Evolutionary conservation across 92 coral and sea anemone genomes (phyloP).

Genomic region (Zoanthus sansibaricus): DNA sequence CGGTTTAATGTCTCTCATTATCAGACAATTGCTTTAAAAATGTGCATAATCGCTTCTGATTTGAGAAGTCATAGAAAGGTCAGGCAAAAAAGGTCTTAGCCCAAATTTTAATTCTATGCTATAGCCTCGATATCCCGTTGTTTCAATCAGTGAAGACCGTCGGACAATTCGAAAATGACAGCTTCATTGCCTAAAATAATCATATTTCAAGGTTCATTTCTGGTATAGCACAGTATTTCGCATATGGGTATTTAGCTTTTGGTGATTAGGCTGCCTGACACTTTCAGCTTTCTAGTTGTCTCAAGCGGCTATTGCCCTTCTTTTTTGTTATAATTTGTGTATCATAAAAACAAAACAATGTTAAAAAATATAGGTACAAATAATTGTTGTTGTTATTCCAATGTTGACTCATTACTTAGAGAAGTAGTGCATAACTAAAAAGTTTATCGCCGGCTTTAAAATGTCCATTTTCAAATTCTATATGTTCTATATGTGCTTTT

Average conservation of each 20-base stretch:
- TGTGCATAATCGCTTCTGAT: background rate
- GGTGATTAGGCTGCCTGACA: background rate
- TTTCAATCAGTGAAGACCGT: background rate
- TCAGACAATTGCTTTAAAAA: background rate
- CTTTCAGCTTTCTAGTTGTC: background rate
- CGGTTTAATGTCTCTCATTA: background rate
- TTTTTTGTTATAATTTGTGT: background rate
- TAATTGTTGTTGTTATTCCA: background rate
- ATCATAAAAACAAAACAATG: background rate
- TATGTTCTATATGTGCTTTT: conserved; percentile 16
- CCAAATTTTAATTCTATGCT: background rate
- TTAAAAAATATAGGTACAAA: background rate
- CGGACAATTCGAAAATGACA: background rate
- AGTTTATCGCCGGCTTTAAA: background rate
- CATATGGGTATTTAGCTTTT: background rate
- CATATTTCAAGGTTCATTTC: background rate
- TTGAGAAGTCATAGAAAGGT: background rate
- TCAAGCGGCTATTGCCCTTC: background rate
- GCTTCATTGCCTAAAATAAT: background rate
- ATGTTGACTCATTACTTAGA: background rate
- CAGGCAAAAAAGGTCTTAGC: background rate
- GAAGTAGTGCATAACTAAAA: background rate
- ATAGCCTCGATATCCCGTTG: background rate
- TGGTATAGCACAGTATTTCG: background rate
- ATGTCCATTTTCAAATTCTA: background rate